Evolutionary conservation across 2,113 vertebrate genomes (phyloP).

Genomic region (Dasypus novemcinctus): DNA sequence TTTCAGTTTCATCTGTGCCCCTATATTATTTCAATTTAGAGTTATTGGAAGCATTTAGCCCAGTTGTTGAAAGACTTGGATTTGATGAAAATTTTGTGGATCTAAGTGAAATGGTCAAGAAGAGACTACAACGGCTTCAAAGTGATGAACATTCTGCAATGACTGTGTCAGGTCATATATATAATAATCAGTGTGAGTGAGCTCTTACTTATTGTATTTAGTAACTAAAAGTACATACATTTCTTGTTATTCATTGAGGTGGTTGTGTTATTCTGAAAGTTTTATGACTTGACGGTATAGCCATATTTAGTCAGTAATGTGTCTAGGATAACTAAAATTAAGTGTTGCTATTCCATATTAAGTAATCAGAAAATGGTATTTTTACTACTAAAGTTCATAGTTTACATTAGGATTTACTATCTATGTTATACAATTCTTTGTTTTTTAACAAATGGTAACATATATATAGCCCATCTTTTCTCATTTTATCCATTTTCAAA

Average conservation of each 20-base stretch:
- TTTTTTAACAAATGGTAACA: no score
- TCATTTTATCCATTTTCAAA: no score
- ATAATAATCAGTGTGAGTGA: conserved; percentile 84
- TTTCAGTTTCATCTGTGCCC: background rate
- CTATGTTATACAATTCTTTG: no score
- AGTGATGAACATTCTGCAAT: conserved; percentile 41
- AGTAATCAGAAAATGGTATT: background rate
- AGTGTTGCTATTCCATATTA: background rate
- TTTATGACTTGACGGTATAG: background rate
- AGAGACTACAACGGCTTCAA: conserved; percentile 76
- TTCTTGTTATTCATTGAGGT: background rate
- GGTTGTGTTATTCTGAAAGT: background rate
- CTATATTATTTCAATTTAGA: conserved; percentile 81
- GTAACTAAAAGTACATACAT: background rate
- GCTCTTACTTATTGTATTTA: background rate
- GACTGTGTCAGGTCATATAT: conserved; percentile 87
- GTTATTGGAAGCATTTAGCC: conserved; percentile 89
- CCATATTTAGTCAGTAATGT: background rate
- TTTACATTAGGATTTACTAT: no score
- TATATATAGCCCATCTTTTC: no score
- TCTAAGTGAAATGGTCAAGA: conserved; percentile 88
- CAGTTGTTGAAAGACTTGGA: conserved; percentile 92
- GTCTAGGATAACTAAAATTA: background rate
- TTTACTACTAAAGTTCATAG: background rate
- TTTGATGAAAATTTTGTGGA: conserved; percentile 97